Conservation (phyloP, 2,888 invertebrate genomes). For the Siphlonurus alternatus region DNA sequence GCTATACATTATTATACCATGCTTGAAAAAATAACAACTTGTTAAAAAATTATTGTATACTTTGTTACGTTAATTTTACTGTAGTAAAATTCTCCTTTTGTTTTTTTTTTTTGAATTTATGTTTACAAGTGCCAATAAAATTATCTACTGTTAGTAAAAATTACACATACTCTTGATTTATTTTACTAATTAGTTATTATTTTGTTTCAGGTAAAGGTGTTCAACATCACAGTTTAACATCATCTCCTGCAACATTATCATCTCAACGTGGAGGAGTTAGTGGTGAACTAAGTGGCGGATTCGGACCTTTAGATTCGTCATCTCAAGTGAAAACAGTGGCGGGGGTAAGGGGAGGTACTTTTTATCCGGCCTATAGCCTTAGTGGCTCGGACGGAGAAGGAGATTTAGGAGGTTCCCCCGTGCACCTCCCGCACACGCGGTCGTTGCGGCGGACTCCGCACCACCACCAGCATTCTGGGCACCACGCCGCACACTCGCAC, state of each 20-base stretch:
- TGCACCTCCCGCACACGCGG: neutral
- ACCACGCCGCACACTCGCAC: constrained; percentile 26
- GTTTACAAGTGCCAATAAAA: no score
- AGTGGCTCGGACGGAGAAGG: constrained; percentile 60
- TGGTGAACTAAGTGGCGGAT: neutral
- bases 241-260: neutral
- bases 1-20: no score
- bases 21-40: no score
- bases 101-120: no score
- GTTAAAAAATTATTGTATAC: no score
- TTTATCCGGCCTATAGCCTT: constrained; percentile 66
- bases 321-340: neutral
- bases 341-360: constrained; percentile 59
- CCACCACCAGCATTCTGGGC: constrained; percentile 11
- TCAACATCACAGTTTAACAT: neutral
- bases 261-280: neutral
- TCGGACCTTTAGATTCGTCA: neutral
- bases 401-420: constrained; percentile 23
- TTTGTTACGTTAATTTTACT: no score
- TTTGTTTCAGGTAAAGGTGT: neutral
- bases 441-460: constrained; percentile 30
- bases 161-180: no score
- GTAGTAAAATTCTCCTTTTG: no score
- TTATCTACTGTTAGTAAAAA: no score
- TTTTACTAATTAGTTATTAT: no score